phyloP scores from a whole-genome alignment of 2,888 invertebrate genomes.

The Tiliacea citrago region DNA sequence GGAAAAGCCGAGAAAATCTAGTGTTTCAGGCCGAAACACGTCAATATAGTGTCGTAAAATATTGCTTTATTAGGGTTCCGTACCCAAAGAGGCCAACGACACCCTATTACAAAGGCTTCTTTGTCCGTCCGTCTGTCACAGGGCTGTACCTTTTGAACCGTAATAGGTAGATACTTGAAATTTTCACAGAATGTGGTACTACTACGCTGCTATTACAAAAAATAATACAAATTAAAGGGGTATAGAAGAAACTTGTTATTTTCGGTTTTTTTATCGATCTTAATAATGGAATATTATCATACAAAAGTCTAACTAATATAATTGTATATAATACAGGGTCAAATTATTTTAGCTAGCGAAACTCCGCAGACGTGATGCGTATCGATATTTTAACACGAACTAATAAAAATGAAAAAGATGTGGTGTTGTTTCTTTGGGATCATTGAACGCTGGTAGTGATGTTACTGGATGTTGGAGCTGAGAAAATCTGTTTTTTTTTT shows the following conservation, averaged over 20 bases:
- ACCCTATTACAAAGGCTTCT: background rate
- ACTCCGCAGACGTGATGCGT: too few species aligned
- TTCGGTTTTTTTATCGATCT: too few species aligned
- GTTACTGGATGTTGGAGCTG: too few species aligned
- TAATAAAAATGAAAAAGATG: too few species aligned
- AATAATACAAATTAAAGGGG: background rate
- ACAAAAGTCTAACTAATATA: background rate
- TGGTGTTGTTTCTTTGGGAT: too few species aligned
- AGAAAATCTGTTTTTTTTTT: too few species aligned
- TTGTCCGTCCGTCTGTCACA: background rate
- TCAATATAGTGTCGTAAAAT: constrained; percentile 48
- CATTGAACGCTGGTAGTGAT: too few species aligned
- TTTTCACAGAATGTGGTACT: background rate
- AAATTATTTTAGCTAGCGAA: too few species aligned
- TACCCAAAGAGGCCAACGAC: background rate
- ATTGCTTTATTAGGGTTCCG: constrained; percentile 21
- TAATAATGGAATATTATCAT: background rate
- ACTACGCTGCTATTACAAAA: too few species aligned
- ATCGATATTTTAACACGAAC: too few species aligned
- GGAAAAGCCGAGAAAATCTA: constrained; percentile 32
- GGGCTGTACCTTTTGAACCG: background rate
- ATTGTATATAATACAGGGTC: background rate
- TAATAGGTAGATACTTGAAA: background rate
- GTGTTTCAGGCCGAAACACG: constrained; percentile 49
- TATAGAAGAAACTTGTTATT: background rate